Percentiles rank a stretch among this genome's conserved stretches.
These are phyloP conservation scores for Steinernema scapterisci DNA, from an alignment of 2,888 invertebrate species.

Conservation along the genomic window DNA sequence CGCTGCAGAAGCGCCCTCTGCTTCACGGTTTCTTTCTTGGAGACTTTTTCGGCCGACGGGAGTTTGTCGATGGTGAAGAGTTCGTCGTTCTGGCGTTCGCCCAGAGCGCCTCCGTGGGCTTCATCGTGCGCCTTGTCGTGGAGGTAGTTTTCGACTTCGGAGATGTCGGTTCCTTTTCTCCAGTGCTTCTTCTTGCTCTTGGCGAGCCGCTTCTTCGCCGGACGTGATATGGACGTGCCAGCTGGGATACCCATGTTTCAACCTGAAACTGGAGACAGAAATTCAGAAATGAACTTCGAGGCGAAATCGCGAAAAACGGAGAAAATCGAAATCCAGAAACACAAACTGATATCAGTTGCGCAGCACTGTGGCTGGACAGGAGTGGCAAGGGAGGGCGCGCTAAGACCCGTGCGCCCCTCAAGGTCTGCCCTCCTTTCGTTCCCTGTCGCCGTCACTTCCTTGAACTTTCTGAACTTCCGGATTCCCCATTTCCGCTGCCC, in stretches of 20 bases:
- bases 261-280: neutral
- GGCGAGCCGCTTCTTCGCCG: slow-evolving; percentile 28
- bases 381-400: too few relatives aligned
- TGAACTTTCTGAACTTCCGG: too few relatives aligned
- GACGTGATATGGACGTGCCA: slow-evolving; percentile 12
- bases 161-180: slow-evolving; percentile 35
- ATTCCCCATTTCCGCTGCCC: too few relatives aligned
- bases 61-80: slow-evolving; percentile 37
- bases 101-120: slow-evolving; percentile 25
- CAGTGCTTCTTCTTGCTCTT: slow-evolving; percentile 36
- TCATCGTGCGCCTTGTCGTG: slow-evolving; percentile 27
- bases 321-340: too few relatives aligned
- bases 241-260: neutral
- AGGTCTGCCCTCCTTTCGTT: too few relatives aligned
- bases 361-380: too few relatives aligned
- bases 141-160: slow-evolving; percentile 32
- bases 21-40: slow-evolving; percentile 10
- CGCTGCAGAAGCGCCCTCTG: slow-evolving; percentile 17
- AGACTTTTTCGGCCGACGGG: slow-evolving; percentile 10
- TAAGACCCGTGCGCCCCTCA: too few relatives aligned
- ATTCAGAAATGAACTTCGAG: neutral
- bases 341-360: too few relatives aligned
- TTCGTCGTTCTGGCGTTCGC: slow-evolving; percentile 26
- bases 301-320: neutral
- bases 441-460: too few relatives aligned